Evolutionary conservation across 2,797 vertebrate genomes (phyloP).

Genomic region (Anguilla marmorata): DNA sequence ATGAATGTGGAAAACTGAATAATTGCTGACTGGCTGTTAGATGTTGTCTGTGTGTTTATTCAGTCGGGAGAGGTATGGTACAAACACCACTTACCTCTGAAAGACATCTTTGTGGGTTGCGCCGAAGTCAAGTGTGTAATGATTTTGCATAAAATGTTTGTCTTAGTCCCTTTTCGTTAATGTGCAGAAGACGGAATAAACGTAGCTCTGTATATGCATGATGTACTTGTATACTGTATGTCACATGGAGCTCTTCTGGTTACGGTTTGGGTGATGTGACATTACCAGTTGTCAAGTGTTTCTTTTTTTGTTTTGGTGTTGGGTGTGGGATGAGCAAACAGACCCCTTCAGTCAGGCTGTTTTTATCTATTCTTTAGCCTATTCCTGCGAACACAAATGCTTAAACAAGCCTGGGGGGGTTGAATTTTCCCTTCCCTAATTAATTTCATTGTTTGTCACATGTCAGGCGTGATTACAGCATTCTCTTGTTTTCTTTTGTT

Average conservation of each 20-base stretch:
- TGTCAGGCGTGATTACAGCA: constrained; percentile 62
- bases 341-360: constrained; percentile 27
- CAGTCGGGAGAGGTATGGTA: background rate
- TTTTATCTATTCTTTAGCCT: constrained; percentile 40
- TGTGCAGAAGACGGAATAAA: background rate
- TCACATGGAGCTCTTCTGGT: background rate
- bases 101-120: background rate
- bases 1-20: background rate
- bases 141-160: background rate
- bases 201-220: background rate
- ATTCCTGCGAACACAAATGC: constrained; percentile 49
- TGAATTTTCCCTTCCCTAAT: constrained; percentile 45
- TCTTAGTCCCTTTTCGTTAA: background rate
- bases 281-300: constrained; percentile 7
- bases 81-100: background rate
- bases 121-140: background rate
- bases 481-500: constrained; percentile 61
- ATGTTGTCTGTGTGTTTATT: background rate
- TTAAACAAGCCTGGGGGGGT: constrained; percentile 41
- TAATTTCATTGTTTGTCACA: constrained; percentile 63
- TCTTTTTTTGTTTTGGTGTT: constrained; percentile 2
- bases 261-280: background rate
- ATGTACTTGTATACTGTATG: background rate
- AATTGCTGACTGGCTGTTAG: constrained; percentile 39
- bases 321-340: background rate